Conservation (phyloP, 2,113 vertebrate species). For the Anthoscopus minutus region DNA sequence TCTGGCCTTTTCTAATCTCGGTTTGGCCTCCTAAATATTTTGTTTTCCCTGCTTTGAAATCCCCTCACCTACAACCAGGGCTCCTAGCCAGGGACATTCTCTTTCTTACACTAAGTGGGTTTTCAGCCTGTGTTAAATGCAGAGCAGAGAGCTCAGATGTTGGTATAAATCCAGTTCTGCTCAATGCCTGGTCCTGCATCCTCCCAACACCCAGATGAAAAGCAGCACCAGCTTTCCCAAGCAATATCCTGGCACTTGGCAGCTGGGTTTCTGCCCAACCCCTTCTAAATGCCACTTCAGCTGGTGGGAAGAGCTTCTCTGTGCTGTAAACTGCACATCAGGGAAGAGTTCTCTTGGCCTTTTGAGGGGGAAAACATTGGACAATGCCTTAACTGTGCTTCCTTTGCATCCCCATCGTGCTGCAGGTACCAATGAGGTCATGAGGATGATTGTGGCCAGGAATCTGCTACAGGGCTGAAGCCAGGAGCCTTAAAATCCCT, state of each 20-base stretch:
- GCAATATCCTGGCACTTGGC: neutral
- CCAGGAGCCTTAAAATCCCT: neutral
- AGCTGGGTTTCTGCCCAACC: neutral
- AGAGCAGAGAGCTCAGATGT: neutral
- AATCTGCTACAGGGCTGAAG: slow-evolving; percentile 76
- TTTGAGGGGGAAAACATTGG: accelerated
- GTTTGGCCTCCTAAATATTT: neutral
- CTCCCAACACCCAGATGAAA: neutral
- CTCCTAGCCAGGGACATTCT: neutral
- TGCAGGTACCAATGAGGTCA: slow-evolving; percentile 93
- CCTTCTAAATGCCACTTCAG: neutral
- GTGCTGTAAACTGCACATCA: neutral
- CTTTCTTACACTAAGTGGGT: neutral
- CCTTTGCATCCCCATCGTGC: neutral
- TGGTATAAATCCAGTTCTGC: neutral
- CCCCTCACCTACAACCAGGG: neutral
- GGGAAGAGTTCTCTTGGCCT: neutral
- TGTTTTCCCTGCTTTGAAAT: neutral
- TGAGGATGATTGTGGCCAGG: slow-evolving; percentile 91
- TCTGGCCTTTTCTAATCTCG: neutral
- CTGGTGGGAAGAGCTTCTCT: neutral
- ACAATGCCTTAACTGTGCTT: neutral
- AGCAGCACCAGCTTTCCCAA: neutral
- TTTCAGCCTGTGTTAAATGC: neutral
- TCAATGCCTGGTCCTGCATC: neutral